phyloP scores from a whole-genome alignment of 2,888 invertebrate genomes.

The Andrena bicolor region DNA sequence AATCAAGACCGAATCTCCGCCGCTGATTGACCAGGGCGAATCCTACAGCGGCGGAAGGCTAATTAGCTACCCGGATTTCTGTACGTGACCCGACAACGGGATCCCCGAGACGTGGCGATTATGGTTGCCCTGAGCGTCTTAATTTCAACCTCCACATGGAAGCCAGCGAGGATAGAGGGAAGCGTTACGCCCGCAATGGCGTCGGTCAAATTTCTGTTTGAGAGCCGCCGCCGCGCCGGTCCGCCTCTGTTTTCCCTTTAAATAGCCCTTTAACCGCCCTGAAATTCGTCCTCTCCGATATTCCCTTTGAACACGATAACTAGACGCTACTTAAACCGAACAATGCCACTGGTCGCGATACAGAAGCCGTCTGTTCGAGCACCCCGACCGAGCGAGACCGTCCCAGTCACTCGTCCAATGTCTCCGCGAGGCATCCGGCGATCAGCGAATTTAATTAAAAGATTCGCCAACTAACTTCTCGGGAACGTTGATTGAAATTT shows the following conservation, averaged over 20 bases:
- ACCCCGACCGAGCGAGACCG: neutral
- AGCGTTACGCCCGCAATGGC: constrained; percentile 51
- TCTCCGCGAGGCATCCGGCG: neutral
- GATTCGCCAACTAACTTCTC: neutral
- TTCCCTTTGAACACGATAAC: constrained; percentile 55
- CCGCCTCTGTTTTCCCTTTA: constrained; percentile 31
- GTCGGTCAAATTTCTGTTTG: constrained; percentile 73
- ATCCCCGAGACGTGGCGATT: constrained; percentile 73
- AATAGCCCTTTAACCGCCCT: constrained; percentile 48
- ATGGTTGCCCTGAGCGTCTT: constrained; percentile 74
- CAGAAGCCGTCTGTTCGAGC: neutral
- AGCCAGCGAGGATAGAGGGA: constrained; percentile 28
- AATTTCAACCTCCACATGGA: constrained; percentile 63
- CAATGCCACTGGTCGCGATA: constrained; percentile 24
- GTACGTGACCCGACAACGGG: constrained; percentile 74
- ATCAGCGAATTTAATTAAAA: constrained; percentile 20
- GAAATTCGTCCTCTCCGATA: constrained; percentile 51
- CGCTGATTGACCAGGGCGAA: constrained; percentile 75
- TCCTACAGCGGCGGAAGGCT: constrained; percentile 69
- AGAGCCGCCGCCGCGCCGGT: constrained; percentile 25
- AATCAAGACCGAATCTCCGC: constrained; percentile 78
- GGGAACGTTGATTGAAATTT: too few species aligned
- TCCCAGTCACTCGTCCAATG: too few species aligned
- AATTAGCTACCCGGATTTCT: constrained; percentile 73
- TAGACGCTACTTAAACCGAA: constrained; percentile 54